A percentile compares a stretch with the other conserved stretches of the same genome.
phyloP scores from a whole-genome alignment of 2,888 invertebrate species.

The Tanypteryx hageni region DNA sequence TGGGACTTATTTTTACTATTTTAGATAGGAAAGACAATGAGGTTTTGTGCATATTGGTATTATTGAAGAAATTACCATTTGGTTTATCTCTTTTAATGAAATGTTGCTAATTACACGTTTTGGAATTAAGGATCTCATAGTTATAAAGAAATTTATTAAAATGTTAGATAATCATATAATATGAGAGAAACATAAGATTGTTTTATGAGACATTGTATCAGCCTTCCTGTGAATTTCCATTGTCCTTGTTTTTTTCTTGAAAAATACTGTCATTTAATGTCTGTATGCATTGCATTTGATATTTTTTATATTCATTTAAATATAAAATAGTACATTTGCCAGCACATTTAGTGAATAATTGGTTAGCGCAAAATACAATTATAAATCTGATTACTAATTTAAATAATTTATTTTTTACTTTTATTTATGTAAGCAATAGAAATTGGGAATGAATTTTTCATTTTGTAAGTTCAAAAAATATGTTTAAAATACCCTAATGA shows the following conservation, averaged over 20 bases:
- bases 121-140: not conserved
- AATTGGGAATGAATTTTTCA: not conserved
- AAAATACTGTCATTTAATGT: not conserved
- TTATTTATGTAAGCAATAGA: not conserved
- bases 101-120: not conserved
- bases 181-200: not conserved
- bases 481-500: not conserved
- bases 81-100: not conserved
- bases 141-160: not conserved
- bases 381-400: constrained; percentile 7
- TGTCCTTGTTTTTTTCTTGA: not conserved
- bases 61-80: not conserved
- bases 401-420: constrained; percentile 35
- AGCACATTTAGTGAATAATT: not conserved
- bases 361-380: not conserved
- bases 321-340: not conserved
- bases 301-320: constrained; percentile 17
- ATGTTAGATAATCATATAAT: not conserved
- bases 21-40: not conserved
- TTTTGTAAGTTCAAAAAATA: not conserved
- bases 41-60: not conserved
- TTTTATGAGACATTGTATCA: not conserved
- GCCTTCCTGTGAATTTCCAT: not conserved
- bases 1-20: not conserved
- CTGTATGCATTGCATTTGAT: not conserved